Base-by-base conservation (phyloP, 2,113 vertebrate species). In the Erythrolamprus reginae region DNA sequence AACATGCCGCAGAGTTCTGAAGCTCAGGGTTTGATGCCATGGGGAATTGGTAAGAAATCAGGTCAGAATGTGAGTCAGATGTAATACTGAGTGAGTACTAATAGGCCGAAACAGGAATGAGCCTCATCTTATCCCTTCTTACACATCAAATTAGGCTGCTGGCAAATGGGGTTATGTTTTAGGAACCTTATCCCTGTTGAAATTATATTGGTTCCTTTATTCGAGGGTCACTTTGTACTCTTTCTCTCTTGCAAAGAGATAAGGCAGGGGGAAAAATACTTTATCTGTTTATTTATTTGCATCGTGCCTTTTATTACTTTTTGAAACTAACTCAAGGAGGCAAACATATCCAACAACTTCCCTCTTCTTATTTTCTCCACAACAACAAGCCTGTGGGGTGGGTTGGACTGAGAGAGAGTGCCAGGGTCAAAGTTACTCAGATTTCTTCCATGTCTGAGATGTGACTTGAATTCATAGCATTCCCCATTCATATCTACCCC, bases 31-130 rank as follows among this genome's bases (percentile, higher is more conserved):
- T 94, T 48, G 82, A 94, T 92, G 89, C 95, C 95, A 93, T 92
- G 94, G 96, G 94, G 94, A 96, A 90, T 94, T 95, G 89, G 93
- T 90, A 96, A 95, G 84, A 89, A 94, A 95, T 91, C 85, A 89
- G 95, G 95, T 97, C 96, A 96, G 94, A 96, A 95, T 86, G 89
- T 92, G 84, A 96, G 94, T 97, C 95, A 96, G 95, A 94, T 96
- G 96, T 95, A 96, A 96, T 90, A 94, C 85, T 95, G 92, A 95
- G 91, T 50, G 82, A 92, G 89, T 58, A 89, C 93, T 97, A 96
- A 97, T 95, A 94, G 93, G 92, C 95, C 93, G 92, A 83, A 95
- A 93, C 70, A 93, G 26, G 85, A 91, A 88, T 89, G 88, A 93
- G 94, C 93, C 94, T 96, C 95, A 95, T 96, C 96, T 97, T 94